Evolutionary conservation across 1,140 invertebrate species (phyloP).

Genomic region (Lepidurus apus): DNA sequence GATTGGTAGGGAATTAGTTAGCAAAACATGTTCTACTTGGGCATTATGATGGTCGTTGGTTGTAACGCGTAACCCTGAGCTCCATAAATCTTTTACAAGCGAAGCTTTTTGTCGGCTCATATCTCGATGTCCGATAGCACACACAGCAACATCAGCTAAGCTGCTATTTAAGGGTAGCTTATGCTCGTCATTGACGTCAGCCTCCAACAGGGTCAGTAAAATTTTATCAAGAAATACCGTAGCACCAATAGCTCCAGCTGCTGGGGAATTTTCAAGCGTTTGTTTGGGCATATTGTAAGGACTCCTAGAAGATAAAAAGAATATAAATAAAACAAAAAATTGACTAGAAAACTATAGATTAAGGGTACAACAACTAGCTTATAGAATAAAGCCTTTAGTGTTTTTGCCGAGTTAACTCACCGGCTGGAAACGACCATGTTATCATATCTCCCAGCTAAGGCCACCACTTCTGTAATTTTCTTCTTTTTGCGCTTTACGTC

Average conservation of each 20-base stretch:
- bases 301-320: background rate
- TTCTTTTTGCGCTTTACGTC: conserved; percentile 56
- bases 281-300: conserved; percentile 21
- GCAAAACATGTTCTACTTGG: conserved; percentile 6
- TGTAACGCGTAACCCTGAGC: conserved; percentile 51
- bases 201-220: conserved; percentile 49
- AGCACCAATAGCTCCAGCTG: conserved; percentile 57
- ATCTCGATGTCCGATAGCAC: conserved; percentile 52
- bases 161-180: conserved; percentile 39
- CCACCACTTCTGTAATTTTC: conserved; percentile 54
- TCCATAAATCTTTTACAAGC: conserved; percentile 56
- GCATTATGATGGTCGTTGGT: conserved; percentile 51
- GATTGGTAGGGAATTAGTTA: background rate
- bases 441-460: conserved; percentile 60
- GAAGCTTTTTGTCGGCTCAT: conserved; percentile 58
- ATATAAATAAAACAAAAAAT: background rate
- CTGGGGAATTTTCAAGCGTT: background rate
- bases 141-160: conserved; percentile 60
- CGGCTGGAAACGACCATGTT: conserved; percentile 45
- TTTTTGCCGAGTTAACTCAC: conserved; percentile 36
- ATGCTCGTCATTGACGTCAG: conserved; percentile 46
- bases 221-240: conserved; percentile 66
- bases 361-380: background rate
- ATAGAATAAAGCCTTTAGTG: background rate
- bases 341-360: background rate